These are phyloP conservation scores for Pyralis farinalis DNA, from an alignment of 2,888 invertebrate genomes.

Conservation along the genomic window DNA sequence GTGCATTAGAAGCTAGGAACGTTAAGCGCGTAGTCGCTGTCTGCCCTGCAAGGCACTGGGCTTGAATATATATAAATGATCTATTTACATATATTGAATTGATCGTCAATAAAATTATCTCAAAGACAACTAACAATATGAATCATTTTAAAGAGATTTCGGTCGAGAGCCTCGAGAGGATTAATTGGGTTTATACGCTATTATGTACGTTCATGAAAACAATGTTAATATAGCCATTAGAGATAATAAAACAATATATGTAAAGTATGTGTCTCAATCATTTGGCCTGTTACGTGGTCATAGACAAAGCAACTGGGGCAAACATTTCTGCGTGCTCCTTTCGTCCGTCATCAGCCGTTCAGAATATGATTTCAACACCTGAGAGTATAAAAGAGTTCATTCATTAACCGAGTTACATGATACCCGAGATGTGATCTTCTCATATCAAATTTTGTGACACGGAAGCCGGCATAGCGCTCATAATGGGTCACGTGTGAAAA, in stretches of 20 bases:
- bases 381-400: constrained; percentile 27
- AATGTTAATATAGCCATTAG: constrained; percentile 4
- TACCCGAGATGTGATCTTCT: constrained; percentile 24
- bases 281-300: constrained; percentile 6
- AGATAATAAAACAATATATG: constrained; percentile 2
- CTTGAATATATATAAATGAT: too few relatives aligned
- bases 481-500: constrained; percentile 43
- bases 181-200: too few relatives aligned
- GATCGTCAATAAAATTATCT: too few relatives aligned
- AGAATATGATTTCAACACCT: constrained; percentile 19
- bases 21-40: too few relatives aligned
- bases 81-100: too few relatives aligned
- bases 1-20: too few relatives aligned
- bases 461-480: constrained; percentile 36
- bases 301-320: constrained; percentile 8
- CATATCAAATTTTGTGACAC: constrained; percentile 23
- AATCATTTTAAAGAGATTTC: too few relatives aligned
- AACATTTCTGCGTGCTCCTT: constrained; percentile 7
- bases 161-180: too few relatives aligned
- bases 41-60: too few relatives aligned
- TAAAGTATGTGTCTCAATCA: constrained; percentile 4
- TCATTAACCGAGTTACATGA: constrained; percentile 34
- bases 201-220: too few relatives aligned
- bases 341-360: constrained; percentile 5
- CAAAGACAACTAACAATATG: too few relatives aligned